Evolutionary conservation across 1,140 invertebrate genomes (phyloP).

Genomic region (Drosophila bocki): DNA sequence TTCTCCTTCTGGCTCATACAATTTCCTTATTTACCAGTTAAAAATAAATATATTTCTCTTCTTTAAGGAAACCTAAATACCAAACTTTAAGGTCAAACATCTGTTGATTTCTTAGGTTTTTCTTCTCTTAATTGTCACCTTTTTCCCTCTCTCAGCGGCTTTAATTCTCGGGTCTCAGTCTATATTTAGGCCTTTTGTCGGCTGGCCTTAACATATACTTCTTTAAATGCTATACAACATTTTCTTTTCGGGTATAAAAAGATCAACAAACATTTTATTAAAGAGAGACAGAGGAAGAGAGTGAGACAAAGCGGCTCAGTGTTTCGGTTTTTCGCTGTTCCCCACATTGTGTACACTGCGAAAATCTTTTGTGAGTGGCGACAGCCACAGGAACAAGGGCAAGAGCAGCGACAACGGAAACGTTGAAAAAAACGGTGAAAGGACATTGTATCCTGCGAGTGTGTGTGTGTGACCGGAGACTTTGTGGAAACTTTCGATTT

Average conservation of each 20-base stretch:
- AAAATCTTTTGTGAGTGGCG: conserved; percentile 52
- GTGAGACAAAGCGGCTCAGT: conserved; percentile 7
- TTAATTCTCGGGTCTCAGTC: conserved; percentile 3
- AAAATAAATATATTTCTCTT: too few species aligned
- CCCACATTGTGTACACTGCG: conserved; percentile 43
- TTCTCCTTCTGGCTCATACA: neutral
- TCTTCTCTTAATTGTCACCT: neutral
- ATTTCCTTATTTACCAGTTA: neutral
- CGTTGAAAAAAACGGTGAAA: conserved; percentile 61
- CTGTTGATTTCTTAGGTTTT: neutral
- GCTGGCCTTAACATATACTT: conserved; percentile 18
- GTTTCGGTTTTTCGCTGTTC: conserved; percentile 43
- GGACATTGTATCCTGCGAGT: conserved; percentile 48
- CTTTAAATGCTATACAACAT: conserved; percentile 20
- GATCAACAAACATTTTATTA: conserved; percentile 41
- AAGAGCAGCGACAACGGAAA: conserved; percentile 33
- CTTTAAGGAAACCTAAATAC: neutral
- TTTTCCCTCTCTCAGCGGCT: neutral
- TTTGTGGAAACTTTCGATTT: conserved; percentile 46
- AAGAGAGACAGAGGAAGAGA: neutral
- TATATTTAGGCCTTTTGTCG: conserved; percentile 27
- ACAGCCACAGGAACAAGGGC: conserved; percentile 23
- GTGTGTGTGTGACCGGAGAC: conserved; percentile 29
- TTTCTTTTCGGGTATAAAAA: conserved; percentile 35
- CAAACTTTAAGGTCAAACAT: neutral